These are phyloP conservation scores for Myripristis murdjan DNA, from an alignment of 2,797 vertebrate genomes.

Conservation along the genomic window DNA sequence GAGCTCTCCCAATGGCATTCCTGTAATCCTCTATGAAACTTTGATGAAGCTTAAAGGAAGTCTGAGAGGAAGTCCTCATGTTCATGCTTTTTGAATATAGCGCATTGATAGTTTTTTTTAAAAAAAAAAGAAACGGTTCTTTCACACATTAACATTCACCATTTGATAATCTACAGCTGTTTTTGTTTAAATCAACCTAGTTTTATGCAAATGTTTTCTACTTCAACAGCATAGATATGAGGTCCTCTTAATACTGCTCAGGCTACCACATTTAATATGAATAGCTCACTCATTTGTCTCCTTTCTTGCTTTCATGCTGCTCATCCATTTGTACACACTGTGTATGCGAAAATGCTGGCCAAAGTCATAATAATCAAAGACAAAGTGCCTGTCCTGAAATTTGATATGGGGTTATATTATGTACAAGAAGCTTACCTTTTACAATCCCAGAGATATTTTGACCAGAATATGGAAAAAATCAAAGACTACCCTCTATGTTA, in stretches of 20 bases:
- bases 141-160: no score
- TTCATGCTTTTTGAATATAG: no score
- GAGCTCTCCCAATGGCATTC: no score
- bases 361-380: background rate
- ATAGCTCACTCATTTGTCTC: background rate
- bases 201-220: no score
- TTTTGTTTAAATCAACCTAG: no score
- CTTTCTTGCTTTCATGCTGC: background rate
- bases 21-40: no score
- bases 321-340: background rate
- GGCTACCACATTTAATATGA: background rate
- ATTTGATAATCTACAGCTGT: no score
- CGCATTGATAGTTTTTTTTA: no score
- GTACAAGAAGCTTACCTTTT: background rate
- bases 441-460: background rate
- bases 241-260: no score
- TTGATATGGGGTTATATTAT: background rate
- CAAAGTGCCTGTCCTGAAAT: constrained; percentile 18
- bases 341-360: background rate
- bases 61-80: no score
- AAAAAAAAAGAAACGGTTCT: no score
- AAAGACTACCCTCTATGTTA: background rate
- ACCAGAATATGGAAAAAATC: background rate
- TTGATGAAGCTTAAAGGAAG: no score
- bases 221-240: background rate